phyloP scores from a whole-genome alignment of 2,113 vertebrate species.

The Mustela nigripes region DNA sequence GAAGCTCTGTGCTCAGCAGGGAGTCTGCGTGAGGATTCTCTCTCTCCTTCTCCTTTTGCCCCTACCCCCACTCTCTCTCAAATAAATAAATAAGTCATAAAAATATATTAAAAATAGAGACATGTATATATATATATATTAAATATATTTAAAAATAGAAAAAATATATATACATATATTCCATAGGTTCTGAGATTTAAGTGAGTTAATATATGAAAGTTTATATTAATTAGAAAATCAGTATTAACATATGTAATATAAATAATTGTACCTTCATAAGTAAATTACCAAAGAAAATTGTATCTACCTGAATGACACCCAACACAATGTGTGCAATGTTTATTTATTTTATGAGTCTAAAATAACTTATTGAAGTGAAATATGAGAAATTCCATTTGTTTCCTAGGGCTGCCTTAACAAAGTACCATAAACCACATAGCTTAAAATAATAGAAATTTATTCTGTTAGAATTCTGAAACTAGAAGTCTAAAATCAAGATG shows the following conservation, averaged over 20 bases:
- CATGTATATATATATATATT: neutral
- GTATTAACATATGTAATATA: neutral
- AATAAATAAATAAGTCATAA: neutral
- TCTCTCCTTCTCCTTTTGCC: neutral
- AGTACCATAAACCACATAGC: neutral
- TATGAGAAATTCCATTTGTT: neutral
- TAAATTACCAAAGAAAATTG: slow-evolving; percentile 4
- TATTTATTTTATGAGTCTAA: neutral
- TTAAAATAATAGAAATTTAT: neutral
- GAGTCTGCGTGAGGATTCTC: neutral
- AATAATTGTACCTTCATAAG: neutral
- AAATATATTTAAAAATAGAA: neutral
- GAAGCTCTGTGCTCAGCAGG: neutral
- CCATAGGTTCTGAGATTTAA: neutral
- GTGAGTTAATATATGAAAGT: neutral
- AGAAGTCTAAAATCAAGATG: neutral
- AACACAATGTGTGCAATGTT: neutral
- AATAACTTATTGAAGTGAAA: neutral
- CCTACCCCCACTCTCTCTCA: neutral
- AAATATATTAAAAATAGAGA: neutral
- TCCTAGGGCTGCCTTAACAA: neutral
- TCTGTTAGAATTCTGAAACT: neutral
- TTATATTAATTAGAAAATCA: neutral
- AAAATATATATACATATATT: neutral
- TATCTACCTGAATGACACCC: neutral